Conservation (phyloP, 1,140 invertebrate genomes). For the Ectropis grisescens region DNA sequence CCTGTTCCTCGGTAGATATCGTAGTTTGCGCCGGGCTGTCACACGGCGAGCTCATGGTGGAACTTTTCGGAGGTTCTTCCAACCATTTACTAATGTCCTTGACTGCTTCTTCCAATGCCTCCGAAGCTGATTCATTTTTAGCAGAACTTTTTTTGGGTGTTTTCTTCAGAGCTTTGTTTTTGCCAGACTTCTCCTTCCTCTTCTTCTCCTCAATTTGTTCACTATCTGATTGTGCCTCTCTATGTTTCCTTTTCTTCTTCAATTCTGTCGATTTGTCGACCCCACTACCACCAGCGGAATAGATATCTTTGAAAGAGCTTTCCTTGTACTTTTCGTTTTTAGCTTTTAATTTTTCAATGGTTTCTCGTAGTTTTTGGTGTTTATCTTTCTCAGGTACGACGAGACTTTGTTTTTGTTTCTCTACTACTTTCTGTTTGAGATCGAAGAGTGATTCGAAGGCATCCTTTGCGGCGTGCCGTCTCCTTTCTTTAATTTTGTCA, state of each 20-base stretch:
- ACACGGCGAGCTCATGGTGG: slow-evolving; percentile 80
- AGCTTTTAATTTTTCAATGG: slow-evolving; percentile 76
- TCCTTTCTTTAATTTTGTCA: slow-evolving; percentile 76
- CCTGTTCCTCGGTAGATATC: slow-evolving; percentile 45
- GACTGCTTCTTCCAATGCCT: slow-evolving; percentile 86
- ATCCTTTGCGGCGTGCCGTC: slow-evolving; percentile 68
- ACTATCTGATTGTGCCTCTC: slow-evolving; percentile 20
- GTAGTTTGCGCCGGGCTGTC: slow-evolving; percentile 46
- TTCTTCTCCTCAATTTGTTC: slow-evolving; percentile 4
- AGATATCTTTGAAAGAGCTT: slow-evolving; percentile 39
- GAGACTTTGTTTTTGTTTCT: slow-evolving; percentile 49
- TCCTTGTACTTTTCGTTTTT: slow-evolving; percentile 73
- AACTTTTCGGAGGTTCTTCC: slow-evolving; percentile 83
- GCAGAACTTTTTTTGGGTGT: slow-evolving; percentile 42
- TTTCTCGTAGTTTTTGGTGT: slow-evolving; percentile 72
- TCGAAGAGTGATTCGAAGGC: slow-evolving; percentile 52
- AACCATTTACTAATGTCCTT: slow-evolving; percentile 92
- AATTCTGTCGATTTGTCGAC: slow-evolving; percentile 22
- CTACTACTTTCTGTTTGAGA: slow-evolving; percentile 41
- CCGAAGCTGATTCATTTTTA: slow-evolving; percentile 75
- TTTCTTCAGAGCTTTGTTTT: slow-evolving; percentile 27
- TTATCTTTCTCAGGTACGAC: slow-evolving; percentile 66
- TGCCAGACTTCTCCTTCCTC: slow-evolving; percentile 19
- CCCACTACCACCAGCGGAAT: slow-evolving; percentile 25
- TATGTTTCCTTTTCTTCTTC: slow-evolving; percentile 25